These are phyloP conservation scores for Phasia obesa DNA, from an alignment of 2,888 invertebrate genomes.

Conservation along the genomic window DNA sequence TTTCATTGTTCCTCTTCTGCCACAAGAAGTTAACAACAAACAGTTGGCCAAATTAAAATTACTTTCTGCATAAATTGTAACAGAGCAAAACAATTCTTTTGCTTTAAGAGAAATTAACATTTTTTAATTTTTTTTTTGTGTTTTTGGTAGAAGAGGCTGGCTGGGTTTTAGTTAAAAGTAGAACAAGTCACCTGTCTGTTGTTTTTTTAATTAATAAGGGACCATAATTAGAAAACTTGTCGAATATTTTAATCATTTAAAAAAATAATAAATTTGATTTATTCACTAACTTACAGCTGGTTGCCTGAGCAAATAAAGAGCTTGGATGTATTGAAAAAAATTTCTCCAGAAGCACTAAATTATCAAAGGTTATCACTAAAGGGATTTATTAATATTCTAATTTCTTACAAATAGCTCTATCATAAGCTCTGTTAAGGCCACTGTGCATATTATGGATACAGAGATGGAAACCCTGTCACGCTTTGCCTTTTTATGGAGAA, in stretches of 20 bases:
- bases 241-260: neutral
- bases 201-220: neutral
- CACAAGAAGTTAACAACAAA: constrained; percentile 12
- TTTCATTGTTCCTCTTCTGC: neutral
- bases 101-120: constrained; percentile 12
- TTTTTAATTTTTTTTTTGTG: constrained; percentile 8
- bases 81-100: constrained; percentile 11
- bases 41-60: constrained; percentile 38
- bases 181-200: constrained; percentile 4
- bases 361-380: too few species aligned
- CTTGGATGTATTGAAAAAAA: too few species aligned
- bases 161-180: constrained; percentile 8
- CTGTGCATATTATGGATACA: too few species aligned
- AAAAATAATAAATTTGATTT: too few species aligned
- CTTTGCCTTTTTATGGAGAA: too few species aligned
- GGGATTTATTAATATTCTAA: too few species aligned
- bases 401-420: too few species aligned
- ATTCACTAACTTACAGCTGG: too few species aligned
- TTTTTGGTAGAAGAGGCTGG: neutral
- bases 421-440: too few species aligned
- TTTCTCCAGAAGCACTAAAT: too few species aligned
- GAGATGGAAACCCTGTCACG: too few species aligned
- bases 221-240: neutral
- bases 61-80: constrained; percentile 34
- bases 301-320: too few species aligned